Percentiles rank a stretch among this genome's conserved stretches.
These are phyloP conservation scores for Amphiprion ocellaris DNA, from an alignment of 2,113 vertebrate species.

Conservation along the genomic window DNA sequence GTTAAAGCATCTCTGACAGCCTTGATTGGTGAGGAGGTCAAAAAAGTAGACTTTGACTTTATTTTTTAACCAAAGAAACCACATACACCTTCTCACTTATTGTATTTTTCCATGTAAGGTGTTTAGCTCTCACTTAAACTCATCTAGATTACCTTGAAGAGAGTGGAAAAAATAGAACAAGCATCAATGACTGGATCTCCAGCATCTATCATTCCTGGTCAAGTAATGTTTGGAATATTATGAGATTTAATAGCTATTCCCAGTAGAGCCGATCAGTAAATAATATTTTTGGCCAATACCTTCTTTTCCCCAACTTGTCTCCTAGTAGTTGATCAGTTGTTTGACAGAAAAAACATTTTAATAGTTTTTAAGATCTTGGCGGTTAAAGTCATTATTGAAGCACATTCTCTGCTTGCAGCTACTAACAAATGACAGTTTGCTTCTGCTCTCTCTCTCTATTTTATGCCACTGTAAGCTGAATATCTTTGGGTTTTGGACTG, in stretches of 20 bases:
- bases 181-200: not conserved
- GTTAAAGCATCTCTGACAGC: conserved; percentile 68
- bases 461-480: too few relatives aligned
- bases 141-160: conserved; percentile 19
- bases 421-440: too few relatives aligned
- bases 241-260: not conserved
- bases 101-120: conserved; percentile 16
- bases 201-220: not conserved
- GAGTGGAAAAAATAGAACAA: conserved; percentile 8
- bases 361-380: too few relatives aligned
- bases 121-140: conserved; percentile 26
- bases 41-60: conserved; percentile 39
- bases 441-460: too few relatives aligned
- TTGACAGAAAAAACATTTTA: too few relatives aligned
- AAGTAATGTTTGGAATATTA: not conserved
- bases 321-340: too few relatives aligned
- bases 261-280: not conserved
- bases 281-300: not conserved
- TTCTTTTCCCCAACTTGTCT: not conserved
- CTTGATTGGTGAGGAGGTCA: conserved; percentile 29
- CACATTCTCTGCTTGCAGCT: too few relatives aligned
- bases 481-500: too few relatives aligned
- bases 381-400: too few relatives aligned
- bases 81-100: conserved; percentile 39
- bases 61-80: conserved; percentile 47